These are phyloP conservation scores for Drosophila buzzatii DNA, from an alignment of 2,888 invertebrate species.

Conservation along the genomic window DNA sequence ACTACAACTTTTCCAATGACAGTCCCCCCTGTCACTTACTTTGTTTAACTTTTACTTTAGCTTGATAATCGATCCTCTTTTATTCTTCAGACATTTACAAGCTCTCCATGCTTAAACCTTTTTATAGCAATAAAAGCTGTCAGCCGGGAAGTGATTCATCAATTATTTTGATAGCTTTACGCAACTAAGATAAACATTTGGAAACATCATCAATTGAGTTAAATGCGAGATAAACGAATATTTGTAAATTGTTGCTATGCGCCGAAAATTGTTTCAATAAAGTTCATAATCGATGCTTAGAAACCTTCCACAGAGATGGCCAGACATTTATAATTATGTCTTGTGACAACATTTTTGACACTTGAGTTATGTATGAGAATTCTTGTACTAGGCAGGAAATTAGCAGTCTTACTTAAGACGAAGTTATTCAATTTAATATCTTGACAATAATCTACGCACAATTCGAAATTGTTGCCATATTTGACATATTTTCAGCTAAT, in stretches of 20 bases:
- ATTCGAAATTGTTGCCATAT: no score
- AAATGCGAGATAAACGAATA: neutral
- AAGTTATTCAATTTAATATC: neutral
- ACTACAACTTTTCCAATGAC: no score
- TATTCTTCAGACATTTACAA: neutral
- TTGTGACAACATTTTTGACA: no score
- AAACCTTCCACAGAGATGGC: neutral
- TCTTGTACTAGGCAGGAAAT: neutral
- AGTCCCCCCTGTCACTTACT: neutral
- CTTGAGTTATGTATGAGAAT: no score
- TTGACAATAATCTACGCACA: neutral
- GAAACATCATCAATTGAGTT: neutral
- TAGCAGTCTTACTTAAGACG: no score
- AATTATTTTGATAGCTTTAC: slow-evolving; percentile 2
- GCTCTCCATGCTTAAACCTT: neutral
- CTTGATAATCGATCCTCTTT: neutral
- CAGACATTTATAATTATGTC: no score
- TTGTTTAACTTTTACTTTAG: neutral
- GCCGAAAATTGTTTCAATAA: neutral
- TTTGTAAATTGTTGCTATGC: neutral
- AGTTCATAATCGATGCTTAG: neutral
- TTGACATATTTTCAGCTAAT: neutral
- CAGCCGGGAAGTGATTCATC: neutral
- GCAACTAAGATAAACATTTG: neutral
- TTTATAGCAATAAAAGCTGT: neutral